These are phyloP conservation scores for Drosophila cardini DNA, from an alignment of 1,140 invertebrate genomes.

Conservation along the genomic window DNA sequence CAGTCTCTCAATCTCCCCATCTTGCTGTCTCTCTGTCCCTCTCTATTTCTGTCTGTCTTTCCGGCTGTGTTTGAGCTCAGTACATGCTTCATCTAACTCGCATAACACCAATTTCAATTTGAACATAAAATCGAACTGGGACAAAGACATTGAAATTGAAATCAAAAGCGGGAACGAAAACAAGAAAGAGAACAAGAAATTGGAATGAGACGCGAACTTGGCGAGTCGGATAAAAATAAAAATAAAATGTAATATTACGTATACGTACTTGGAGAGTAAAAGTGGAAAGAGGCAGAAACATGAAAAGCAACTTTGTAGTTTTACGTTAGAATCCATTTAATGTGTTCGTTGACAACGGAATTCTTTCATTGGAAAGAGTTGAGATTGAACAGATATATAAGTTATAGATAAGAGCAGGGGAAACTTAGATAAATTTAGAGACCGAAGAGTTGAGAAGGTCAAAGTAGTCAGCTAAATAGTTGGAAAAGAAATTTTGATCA, in stretches of 20 bases:
- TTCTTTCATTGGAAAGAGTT: no score
- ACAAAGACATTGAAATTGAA: conserved; percentile 69
- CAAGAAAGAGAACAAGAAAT: conserved; percentile 23
- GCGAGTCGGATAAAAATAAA: conserved; percentile 1
- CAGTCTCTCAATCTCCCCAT: not conserved
- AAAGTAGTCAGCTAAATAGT: no score
- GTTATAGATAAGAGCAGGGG: not conserved
- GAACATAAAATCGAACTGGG: conserved; percentile 68
- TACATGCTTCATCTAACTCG: conserved; percentile 61
- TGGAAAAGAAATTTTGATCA: no score
- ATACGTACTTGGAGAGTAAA: conserved; percentile 3
- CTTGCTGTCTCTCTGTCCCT: conserved; percentile 22
- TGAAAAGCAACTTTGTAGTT: conserved; percentile 36
- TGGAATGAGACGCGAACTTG: not conserved
- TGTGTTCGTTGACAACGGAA: conserved; percentile 5
- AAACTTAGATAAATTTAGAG: no score
- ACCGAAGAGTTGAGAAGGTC: no score
- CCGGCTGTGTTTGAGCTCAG: conserved; percentile 38
- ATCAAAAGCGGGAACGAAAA: conserved; percentile 44
- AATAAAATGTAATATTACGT: not conserved
- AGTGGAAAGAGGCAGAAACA: conserved; percentile 18
- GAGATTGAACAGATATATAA: not conserved
- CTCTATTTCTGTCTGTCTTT: conserved; percentile 29
- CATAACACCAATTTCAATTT: conserved; percentile 79
- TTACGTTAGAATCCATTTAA: conserved; percentile 10